Evolutionary conservation across 2,888 invertebrate species (phyloP).

Genomic region (Melanostoma mellinum): DNA sequence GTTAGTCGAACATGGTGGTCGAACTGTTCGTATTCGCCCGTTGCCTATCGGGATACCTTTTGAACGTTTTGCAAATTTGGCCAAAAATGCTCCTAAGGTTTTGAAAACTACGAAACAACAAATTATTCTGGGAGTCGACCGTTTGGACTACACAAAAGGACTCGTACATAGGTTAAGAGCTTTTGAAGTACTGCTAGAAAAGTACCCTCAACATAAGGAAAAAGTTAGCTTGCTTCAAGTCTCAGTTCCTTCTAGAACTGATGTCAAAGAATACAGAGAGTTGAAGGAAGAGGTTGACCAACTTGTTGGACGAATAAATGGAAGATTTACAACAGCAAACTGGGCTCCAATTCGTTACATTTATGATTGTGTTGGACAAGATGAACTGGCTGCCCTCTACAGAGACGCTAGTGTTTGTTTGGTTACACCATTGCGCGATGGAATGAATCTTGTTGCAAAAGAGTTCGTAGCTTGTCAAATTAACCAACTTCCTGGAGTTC

Average conservation of each 20-base stretch:
- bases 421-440: constrained; percentile 93
- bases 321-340: constrained; percentile 93
- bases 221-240: constrained; percentile 92
- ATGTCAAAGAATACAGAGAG: constrained; percentile 94
- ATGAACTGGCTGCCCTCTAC: constrained; percentile 93
- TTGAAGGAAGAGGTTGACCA: constrained; percentile 96
- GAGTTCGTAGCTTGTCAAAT: constrained; percentile 97
- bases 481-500: constrained; percentile 91
- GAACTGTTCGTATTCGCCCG: constrained; percentile 91
- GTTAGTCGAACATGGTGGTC: constrained; percentile 92
- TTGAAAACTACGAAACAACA: constrained; percentile 88
- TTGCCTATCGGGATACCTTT: constrained; percentile 95
- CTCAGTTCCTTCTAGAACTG: constrained; percentile 93
- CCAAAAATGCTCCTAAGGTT: constrained; percentile 87
- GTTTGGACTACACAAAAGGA: constrained; percentile 95
- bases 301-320: constrained; percentile 92
- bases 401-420: constrained; percentile 93
- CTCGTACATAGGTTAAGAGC: constrained; percentile 91
- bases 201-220: constrained; percentile 92
- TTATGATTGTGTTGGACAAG: constrained; percentile 93
- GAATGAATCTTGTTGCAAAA: constrained; percentile 96
- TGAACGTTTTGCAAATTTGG: constrained; percentile 91
- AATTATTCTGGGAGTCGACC: constrained; percentile 93
- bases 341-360: constrained; percentile 96
- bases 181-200: constrained; percentile 90